Evolutionary conservation across 2,797 vertebrate genomes (phyloP), one percentile per base, ranked within the genome.

Genomic region (Epinephelus awoara): DNA sequence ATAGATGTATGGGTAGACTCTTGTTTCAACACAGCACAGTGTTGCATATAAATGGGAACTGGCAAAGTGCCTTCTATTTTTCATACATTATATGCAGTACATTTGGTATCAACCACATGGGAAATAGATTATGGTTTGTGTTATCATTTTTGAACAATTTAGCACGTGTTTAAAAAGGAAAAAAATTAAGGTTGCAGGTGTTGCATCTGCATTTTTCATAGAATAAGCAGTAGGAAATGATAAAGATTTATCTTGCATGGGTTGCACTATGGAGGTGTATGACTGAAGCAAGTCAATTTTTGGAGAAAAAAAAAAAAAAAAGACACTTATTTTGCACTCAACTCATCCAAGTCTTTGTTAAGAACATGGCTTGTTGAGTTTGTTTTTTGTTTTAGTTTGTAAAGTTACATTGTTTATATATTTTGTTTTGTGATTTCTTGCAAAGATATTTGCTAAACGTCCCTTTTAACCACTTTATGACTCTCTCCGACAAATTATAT

Each of bases 261-360:
- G 85, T 93, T 94, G 93, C 92, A 94, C 93, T 93, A 89, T 61
- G 81, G 90, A 87, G 86, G 70, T 79, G 49, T 79, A 55, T 65
- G 79, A 78, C 78, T 82, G 81, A 86, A 68, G 72, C 74, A 80
- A 77, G 77, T 80, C 61, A 79, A 65, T 58, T 59, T 77, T 61
- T 49, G 6, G n/a, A 18, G n/a, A n/a, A 29, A 51, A 61, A 83
- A 70, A 79, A 67, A 83, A 38, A 38, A 38, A 42, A 42, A 42
- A 4, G 8, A 75, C 11, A 72, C 25, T 79, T 79, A 71, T 77
- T 91, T 95, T 95, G 94, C 95, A 95, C 95, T 95, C 85, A 79
- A 90, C 87, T 93, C 89, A 79, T 83, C 82, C 81, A 91, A 81
- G 92, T 93, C 90, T 83, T 75, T 94, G 93, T 94, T 92, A 19